Conservation (phyloP, 2,113 vertebrate genomes). For the Anolis carolinensis region DNA sequence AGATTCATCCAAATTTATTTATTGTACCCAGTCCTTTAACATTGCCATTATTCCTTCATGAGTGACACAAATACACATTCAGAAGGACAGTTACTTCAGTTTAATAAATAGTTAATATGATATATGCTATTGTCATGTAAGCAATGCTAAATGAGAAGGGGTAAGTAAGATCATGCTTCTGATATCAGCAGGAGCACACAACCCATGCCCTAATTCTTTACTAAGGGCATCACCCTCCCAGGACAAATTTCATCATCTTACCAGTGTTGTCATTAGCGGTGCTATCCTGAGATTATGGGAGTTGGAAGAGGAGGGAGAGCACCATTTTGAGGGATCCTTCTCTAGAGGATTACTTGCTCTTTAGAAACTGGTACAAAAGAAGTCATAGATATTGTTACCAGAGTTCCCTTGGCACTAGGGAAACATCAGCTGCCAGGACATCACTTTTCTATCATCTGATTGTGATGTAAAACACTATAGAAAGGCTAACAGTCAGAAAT, state of each 20-base stretch:
- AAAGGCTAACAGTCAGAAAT: not conserved
- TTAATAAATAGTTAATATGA: not conserved
- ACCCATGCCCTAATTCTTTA: not conserved
- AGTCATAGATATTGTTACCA: too few relatives aligned
- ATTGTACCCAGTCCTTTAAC: not conserved
- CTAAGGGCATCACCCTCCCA: not conserved
- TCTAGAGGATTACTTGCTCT: not conserved
- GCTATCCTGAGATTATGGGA: too few relatives aligned
- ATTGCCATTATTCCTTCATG: not conserved
- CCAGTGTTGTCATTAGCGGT: too few relatives aligned
- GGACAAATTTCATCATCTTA: too few relatives aligned
- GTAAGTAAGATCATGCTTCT: not conserved
- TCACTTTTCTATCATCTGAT: not conserved
- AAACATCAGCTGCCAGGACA: not conserved
- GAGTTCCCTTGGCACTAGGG: too few relatives aligned
- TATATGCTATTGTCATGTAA: not conserved
- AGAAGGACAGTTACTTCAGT: not conserved
- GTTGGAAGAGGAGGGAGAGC: not conserved
- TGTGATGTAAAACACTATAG: not conserved
- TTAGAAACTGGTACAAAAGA: not conserved
- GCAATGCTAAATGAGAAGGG: not conserved
- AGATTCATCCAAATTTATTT: not conserved
- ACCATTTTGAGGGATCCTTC: not conserved
- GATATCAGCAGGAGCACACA: not conserved
- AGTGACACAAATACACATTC: not conserved